These are phyloP conservation scores for Hipparchia sbordonii DNA, from an alignment of 2,888 invertebrate species.

Conservation along the genomic window DNA sequence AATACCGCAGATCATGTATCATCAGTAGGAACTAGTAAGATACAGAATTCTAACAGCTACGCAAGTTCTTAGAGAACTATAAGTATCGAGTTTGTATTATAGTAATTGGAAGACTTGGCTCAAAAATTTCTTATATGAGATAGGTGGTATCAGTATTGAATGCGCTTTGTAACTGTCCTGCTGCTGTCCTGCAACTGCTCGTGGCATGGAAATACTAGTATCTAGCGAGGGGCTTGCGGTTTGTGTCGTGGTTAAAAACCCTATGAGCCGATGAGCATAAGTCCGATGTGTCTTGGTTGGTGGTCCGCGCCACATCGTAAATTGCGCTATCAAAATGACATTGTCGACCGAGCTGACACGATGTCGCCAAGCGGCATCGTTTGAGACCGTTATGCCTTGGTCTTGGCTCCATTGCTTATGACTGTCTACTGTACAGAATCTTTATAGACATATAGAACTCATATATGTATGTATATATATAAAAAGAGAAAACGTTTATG, in stretches of 20 bases:
- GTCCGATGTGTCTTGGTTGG: background rate
- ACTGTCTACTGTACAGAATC: too few species aligned
- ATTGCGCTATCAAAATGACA: constrained; percentile 11
- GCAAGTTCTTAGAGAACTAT: too few species aligned
- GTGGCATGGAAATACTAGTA: background rate
- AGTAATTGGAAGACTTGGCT: background rate
- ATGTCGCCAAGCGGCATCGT: background rate
- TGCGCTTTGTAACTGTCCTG: too few species aligned
- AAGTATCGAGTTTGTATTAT: too few species aligned
- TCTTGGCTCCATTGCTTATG: too few species aligned
- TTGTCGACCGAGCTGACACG: background rate
- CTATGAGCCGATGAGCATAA: background rate
- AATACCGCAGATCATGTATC: background rate
- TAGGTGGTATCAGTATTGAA: too few species aligned
- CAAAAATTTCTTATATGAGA: background rate
- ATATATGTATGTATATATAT: too few species aligned
- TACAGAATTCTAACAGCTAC: too few species aligned
- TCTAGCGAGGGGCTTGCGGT: background rate
- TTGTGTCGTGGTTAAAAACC: background rate
- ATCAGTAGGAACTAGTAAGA: too few species aligned
- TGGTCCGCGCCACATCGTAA: constrained; percentile 4
- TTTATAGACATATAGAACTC: too few species aligned
- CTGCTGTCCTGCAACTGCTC: too few species aligned
- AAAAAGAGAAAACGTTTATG: background rate
- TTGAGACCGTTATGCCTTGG: background rate